Conservation (phyloP, 37 sponge, comb jelly and placozoan genomes). For the Amphimedon queenslandica region DNA sequence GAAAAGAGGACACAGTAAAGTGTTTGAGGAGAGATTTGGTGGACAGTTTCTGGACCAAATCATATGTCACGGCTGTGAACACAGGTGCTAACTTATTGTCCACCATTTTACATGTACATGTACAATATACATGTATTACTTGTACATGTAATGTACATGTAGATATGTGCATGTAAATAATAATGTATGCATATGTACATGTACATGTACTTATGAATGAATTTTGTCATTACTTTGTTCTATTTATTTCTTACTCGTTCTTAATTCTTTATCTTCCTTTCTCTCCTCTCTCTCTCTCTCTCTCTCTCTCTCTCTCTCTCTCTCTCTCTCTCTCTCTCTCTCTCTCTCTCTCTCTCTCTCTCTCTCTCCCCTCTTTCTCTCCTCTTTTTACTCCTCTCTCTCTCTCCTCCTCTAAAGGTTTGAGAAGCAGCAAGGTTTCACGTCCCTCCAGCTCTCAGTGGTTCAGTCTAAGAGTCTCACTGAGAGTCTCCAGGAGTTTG, state of each 20-base stretch:
- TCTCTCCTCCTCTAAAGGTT: slow-evolving; percentile 40
- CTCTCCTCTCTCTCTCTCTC: background rate
- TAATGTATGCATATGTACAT: too few species aligned
- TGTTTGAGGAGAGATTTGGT: slow-evolving; percentile 78
- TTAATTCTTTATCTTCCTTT: too few species aligned
- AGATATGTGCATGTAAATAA: too few species aligned
- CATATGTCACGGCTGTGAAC: slow-evolving; percentile 88
- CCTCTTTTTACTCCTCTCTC: background rate
- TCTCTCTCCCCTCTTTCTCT: slow-evolving; percentile 5
- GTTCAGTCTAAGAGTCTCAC: slow-evolving; percentile 51
- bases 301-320: background rate
- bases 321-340: slow-evolving; percentile 7
- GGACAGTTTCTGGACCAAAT: slow-evolving; percentile 91
- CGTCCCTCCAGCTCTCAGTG: slow-evolving; percentile 67
- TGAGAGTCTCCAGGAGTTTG: slow-evolving; percentile 88
- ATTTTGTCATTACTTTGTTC: too few species aligned
- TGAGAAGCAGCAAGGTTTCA: slow-evolving; percentile 84
- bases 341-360: background rate
- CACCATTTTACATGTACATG: too few species aligned
- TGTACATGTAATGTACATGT: too few species aligned
- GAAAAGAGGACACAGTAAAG: slow-evolving; percentile 14
- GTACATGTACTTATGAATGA: too few species aligned
- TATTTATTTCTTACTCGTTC: too few species aligned
- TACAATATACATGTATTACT: too few species aligned
- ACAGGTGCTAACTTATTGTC: slow-evolving; percentile 40